Base-by-base conservation (phyloP, 2,888 invertebrate genomes). In the Watsonalla cultraria region DNA sequence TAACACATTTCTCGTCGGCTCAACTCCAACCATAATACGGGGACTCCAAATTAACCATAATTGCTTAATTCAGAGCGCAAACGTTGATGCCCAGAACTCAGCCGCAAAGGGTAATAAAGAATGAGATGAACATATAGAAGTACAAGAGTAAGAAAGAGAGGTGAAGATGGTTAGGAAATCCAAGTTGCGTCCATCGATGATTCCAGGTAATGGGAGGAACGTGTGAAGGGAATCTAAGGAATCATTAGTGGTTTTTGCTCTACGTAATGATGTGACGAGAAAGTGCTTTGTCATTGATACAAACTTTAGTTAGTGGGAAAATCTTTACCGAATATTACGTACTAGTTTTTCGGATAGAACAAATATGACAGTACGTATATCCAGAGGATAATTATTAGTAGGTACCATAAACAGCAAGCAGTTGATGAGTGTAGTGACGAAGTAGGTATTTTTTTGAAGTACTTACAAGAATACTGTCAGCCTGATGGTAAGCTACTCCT, bases 41-140 rank as follows among this genome's bases (percentile, higher is more conserved):
- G 84, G 82, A 83, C 80, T 86, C 84, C 78, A 89, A 90, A 90
- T 90, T 90, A 90, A 88, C 88, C 80, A 89, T 90, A 90, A 90
- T 90, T 90, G 88, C 90, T 90, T 90, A 90, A 90, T 90, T 89
- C 86, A 78, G 84, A 89, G 78, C 80, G 78, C 75, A 74, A 69
- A 75, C 78, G 80, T 75, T 78, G 75, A 85, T 83, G 83, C 79
- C 78, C 78, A 80, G 78, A 78, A 74, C 83, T 74, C 72, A 60
- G 71, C 72, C 75, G 81, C 76, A 76, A 79, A 79, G 76, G 78
- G 74, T 74, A 71, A 51, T 51, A 47, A 64, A 48, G 73, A 82
- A 54, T 58, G 73, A 67, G 82, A 83, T 59, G 60, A 61, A 59
- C 45, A 61, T 72, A 77, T 55, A 52, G 55, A 37, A 13, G 9